Percentiles rank a stretch among this genome's conserved stretches.
phyloP scores from a whole-genome alignment of 2,113 vertebrate genomes.

The Apteryx owenii region DNA sequence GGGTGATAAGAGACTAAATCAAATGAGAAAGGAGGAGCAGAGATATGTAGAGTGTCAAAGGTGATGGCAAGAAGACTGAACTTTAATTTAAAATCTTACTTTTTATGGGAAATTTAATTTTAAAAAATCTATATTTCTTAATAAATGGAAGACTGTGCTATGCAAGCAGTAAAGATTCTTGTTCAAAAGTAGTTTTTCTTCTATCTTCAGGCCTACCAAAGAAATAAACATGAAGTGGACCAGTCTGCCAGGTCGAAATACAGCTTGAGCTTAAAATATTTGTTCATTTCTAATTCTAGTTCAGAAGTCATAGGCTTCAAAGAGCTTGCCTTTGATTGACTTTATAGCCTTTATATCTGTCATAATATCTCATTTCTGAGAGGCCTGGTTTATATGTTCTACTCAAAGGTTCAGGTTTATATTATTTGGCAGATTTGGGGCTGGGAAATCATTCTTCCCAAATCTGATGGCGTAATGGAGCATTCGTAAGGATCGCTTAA shows the following conservation, averaged over 20 bases:
- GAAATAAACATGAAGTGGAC: not conserved
- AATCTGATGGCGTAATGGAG: not conserved
- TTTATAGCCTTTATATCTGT: not conserved
- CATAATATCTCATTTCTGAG: not conserved
- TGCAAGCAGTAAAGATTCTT: not conserved
- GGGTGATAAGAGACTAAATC: not conserved
- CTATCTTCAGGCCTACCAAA: not conserved
- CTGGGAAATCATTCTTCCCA: not conserved
- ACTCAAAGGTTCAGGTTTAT: not conserved
- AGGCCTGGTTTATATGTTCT: not conserved
- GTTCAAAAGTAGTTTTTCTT: not conserved
- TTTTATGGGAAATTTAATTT: not conserved
- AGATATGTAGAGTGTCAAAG: not conserved
- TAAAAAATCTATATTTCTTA: not conserved
- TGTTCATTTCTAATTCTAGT: not conserved
- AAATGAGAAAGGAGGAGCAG: not conserved
- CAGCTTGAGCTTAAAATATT: not conserved
- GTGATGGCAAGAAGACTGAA: not conserved
- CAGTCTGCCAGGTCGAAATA: not conserved
- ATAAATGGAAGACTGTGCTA: not conserved
- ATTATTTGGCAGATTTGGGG: not conserved
- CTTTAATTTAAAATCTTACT: not conserved
- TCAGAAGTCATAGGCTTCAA: not conserved
- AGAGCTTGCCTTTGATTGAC: not conserved
- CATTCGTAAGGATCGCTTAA: not conserved